Conservation (phyloP, 1,140 invertebrate genomes). For the Pentalonia nigronervosa region DNA sequence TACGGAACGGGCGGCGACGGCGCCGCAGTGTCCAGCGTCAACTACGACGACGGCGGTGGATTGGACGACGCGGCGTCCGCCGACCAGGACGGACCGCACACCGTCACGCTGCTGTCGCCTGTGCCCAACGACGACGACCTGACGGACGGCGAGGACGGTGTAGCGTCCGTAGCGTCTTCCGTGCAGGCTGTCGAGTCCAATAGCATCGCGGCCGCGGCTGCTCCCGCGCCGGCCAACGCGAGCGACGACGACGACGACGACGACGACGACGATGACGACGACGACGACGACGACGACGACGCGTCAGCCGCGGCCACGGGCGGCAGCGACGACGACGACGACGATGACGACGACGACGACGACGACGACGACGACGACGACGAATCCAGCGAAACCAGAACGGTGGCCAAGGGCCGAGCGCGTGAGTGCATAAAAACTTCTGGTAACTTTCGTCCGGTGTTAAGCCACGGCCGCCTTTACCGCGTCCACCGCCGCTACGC, state of each 20-base stretch:
- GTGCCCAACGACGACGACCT: constrained; percentile 14
- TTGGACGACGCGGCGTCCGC: neutral
- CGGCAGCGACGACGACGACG: constrained; percentile 37
- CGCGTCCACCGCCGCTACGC: neutral
- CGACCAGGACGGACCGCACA: constrained; percentile 35
- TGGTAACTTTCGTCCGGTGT: neutral
- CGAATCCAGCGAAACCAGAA: constrained; percentile 14
- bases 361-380: constrained; percentile 31
- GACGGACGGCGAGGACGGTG: neutral
- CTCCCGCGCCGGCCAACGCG: neutral
- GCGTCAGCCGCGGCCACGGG: neutral
- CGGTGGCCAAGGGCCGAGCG: neutral
- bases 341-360: constrained; percentile 37
- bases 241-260: neutral
- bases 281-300: constrained; percentile 54
- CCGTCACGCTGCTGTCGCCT: constrained; percentile 44
- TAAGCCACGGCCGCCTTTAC: neutral
- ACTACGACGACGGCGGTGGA: neutral
- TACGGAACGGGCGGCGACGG: neutral
- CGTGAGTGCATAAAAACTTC: neutral
- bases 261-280: constrained; percentile 44
- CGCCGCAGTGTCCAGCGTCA: neutral
- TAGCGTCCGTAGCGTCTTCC: neutral
- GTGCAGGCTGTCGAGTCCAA: constrained; percentile 35
- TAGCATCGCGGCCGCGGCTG: neutral